These are phyloP conservation scores for Apis florea DNA, from an alignment of 1,140 invertebrate genomes.

Conservation along the genomic window DNA sequence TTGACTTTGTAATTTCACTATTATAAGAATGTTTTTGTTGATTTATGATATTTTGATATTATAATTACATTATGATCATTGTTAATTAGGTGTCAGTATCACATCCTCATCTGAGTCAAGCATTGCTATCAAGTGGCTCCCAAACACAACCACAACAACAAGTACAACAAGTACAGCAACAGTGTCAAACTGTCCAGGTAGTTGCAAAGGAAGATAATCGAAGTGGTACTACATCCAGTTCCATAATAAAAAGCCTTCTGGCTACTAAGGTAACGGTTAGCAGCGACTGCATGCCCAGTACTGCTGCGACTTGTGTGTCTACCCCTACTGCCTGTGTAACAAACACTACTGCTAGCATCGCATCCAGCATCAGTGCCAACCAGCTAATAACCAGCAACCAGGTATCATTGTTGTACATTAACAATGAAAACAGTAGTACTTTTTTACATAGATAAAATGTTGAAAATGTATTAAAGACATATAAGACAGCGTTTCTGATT, in stretches of 20 bases:
- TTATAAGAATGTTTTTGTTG: conserved; percentile 5
- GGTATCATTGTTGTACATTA: conserved; percentile 77
- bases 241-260: conserved; percentile 91
- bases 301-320: conserved; percentile 79
- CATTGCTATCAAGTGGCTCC: conserved; percentile 80
- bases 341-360: conserved; percentile 80
- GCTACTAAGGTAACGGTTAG: conserved; percentile 89
- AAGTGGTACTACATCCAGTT: conserved; percentile 80
- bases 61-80: conserved; percentile 24
- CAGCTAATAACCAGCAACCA: conserved; percentile 81
- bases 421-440: conserved; percentile 61
- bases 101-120: conserved; percentile 84
- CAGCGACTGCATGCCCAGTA: conserved; percentile 82
- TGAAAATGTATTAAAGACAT: not conserved
- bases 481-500: not conserved
- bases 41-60: not conserved
- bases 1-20: conserved; percentile 2
- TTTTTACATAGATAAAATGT: not conserved
- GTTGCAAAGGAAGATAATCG: conserved; percentile 76
- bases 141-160: conserved; percentile 68
- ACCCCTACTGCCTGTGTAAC: conserved; percentile 79
- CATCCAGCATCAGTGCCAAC: conserved; percentile 81
- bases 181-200: conserved; percentile 72
- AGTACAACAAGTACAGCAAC: conserved; percentile 59
- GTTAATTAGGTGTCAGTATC: conserved; percentile 81